A percentile compares a stretch with the other conserved stretches of the same genome.
phyloP scores from a whole-genome alignment of 30 jellyfish, hydroid and myxozoan genomes.

The Aurelia aurita region DNA sequence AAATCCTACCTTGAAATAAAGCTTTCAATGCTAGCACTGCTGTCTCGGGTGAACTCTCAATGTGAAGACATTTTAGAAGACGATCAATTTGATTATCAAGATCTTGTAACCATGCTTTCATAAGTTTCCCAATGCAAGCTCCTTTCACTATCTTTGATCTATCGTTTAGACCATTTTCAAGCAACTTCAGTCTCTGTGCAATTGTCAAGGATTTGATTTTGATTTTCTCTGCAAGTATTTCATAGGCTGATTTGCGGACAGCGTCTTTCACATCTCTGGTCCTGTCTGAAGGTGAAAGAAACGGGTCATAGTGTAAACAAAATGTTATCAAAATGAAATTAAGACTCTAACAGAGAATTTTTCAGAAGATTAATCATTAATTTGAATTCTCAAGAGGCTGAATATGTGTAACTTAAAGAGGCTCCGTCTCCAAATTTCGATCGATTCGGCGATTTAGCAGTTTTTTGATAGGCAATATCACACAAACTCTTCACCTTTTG shows the following conservation, averaged over 20 bases:
- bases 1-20: conserved; percentile 78
- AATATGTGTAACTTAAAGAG: no score
- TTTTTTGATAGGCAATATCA: no score
- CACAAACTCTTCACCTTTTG: no score
- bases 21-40: conserved; percentile 70
- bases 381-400: no score
- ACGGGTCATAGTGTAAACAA: no score
- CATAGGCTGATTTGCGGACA: conserved; percentile 85
- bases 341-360: no score
- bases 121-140: conserved; percentile 70
- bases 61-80: conserved; percentile 83
- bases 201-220: conserved; percentile 83
- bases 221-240: conserved; percentile 77
- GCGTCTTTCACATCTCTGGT: conserved; percentile 89
- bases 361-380: no score
- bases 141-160: conserved; percentile 76
- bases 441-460: no score
- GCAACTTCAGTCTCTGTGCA: conserved; percentile 85
- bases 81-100: conserved; percentile 60
- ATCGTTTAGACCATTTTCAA: conserved; percentile 83
- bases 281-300: conserved; percentile 46
- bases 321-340: no score
- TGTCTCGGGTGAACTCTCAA: conserved; percentile 86
- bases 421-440: no score
- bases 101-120: conserved; percentile 83